Base-by-base conservation (phyloP, 2,797 vertebrate species). In the Zenarchopterus dispar region DNA sequence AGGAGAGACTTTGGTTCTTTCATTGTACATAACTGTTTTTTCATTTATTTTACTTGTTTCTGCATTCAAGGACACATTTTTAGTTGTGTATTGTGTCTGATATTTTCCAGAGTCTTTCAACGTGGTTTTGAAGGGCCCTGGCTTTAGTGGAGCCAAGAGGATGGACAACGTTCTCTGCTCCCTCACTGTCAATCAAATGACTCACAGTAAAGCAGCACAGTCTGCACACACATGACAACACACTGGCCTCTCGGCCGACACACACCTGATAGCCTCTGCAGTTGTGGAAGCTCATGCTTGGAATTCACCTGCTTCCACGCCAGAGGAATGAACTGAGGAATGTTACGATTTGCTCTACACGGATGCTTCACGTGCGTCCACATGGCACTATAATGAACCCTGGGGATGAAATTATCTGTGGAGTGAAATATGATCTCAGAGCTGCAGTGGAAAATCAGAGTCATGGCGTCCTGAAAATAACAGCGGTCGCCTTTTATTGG, bases 111-210 rank as follows among this genome's bases (percentile, higher is more conserved):
- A 97, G 84, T 93, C 96, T 17, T 99, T 98, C 78, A 90, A 94
- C 1, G 93, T 99, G 60, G 96, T 98, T 51, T 82, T 99, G 49
- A 92, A 85, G 78, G 96, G 96, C 75, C 93, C 88, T 0, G 95
- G 94, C 63, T 96, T 98, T 85, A 93, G 80, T 0, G 81, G 95
- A 17, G 93, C 94, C 21, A 93, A 88, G 66, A 93, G 78, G 31
- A 82, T 63, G 0, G 89, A 93, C 46, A 89, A 80, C 0, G 74
- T 94, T 1, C 84, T 93, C 52, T 99, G 97, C 45, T 91, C 88
- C 22, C 92, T 95, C 43, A 91, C 92, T 5, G 68, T 94, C 39
- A 93, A 96, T 0, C 91, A 93, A 31, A 94, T 91, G 6, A 93
- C 82, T 4, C 85, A 91, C 45, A 81, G 97, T 99, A 92, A 93